Evolutionary conservation across 2,888 invertebrate genomes (phyloP).

Genomic region (Petrolisthes cinctipes): DNA sequence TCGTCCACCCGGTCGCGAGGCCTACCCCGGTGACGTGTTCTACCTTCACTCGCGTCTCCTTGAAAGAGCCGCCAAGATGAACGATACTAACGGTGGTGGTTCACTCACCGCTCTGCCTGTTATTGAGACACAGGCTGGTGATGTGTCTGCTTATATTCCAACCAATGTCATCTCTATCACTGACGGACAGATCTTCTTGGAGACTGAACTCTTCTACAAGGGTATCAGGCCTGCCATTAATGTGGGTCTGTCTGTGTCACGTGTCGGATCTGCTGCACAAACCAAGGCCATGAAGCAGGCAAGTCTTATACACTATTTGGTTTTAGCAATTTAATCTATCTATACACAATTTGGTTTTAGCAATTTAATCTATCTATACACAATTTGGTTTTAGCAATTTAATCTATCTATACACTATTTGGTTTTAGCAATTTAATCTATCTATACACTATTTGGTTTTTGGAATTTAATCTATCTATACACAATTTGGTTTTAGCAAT

Average conservation of each 20-base stretch:
- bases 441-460: too few relatives aligned
- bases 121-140: conserved; percentile 77
- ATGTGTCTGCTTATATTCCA: conserved; percentile 77
- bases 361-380: too few relatives aligned
- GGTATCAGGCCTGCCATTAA: conserved; percentile 77
- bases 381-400: too few relatives aligned
- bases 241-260: conserved; percentile 76
- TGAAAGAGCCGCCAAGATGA: conserved; percentile 77
- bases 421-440: too few relatives aligned
- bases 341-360: too few relatives aligned
- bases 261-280: conserved; percentile 77
- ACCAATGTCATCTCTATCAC: conserved; percentile 78
- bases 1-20: conserved; percentile 77
- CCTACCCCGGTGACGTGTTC: conserved; percentile 77
- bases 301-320: background rate
- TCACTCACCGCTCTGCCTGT: conserved; percentile 76
- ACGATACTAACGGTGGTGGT: conserved; percentile 73
- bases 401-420: too few relatives aligned
- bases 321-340: too few relatives aligned
- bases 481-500: too few relatives aligned
- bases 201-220: conserved; percentile 75
- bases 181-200: conserved; percentile 77
- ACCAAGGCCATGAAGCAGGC: conserved; percentile 77
- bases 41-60: conserved; percentile 76
- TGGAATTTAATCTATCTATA: too few relatives aligned